A percentile compares a stretch with the other conserved stretches of the same genome.
Conservation (phyloP, 2,113 vertebrate species). For the Illadopsis cleaveri region DNA sequence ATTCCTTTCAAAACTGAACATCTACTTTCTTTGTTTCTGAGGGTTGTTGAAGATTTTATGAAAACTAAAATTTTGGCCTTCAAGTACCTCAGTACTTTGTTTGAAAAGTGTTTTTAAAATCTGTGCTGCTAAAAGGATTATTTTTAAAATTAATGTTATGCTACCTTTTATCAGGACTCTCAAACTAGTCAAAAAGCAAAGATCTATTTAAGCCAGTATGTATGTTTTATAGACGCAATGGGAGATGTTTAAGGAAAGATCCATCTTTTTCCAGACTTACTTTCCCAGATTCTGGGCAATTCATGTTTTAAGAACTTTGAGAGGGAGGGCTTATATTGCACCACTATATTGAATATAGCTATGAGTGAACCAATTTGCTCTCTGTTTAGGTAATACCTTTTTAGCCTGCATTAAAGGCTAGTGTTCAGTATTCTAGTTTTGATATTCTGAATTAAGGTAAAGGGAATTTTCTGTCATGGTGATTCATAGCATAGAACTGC, state of each 20-base stretch:
- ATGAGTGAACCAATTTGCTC: neutral
- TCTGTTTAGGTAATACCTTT: neutral
- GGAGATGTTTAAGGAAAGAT: neutral
- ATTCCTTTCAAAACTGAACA: neutral
- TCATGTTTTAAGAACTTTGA: neutral
- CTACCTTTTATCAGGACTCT: neutral
- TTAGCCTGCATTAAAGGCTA: neutral
- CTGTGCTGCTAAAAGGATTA: neutral
- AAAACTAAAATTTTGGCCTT: neutral
- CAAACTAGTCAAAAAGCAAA: neutral
- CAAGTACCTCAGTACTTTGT: neutral
- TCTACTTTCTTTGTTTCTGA: neutral
- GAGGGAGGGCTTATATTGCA: neutral
- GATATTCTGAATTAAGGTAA: neutral
- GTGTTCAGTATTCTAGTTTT: neutral
- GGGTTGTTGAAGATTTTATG: neutral
- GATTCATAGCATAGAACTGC: neutral
- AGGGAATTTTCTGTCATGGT: neutral
- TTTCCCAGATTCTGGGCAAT: neutral
- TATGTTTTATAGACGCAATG: neutral
- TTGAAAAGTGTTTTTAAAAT: neutral
- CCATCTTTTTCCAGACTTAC: neutral
- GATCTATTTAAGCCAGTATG: neutral
- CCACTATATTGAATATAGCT: neutral
- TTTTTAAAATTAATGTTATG: neutral